Evolutionary conservation across 1,140 invertebrate species (phyloP), one percentile per base, ranked within the genome.

Genomic region (Drosophila equinoxialis): DNA sequence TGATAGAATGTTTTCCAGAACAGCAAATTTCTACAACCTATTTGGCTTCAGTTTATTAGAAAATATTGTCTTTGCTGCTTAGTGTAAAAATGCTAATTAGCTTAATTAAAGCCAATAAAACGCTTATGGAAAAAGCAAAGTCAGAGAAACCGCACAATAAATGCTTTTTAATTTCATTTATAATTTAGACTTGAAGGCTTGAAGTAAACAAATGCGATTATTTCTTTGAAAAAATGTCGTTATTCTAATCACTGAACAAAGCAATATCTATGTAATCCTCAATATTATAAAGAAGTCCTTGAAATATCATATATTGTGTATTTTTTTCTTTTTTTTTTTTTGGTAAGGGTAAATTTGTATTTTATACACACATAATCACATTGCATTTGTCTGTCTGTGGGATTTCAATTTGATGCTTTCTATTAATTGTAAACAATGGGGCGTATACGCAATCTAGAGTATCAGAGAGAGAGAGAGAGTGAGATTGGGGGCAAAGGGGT

Each of bases 101-200:
- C 30, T n/a, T 26, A 59, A 77, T 77, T 63, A 67, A 71, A 77
- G 59, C 79, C 71, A 74, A 86, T 87, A 71, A 86, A 86, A 87
- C 79, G 30, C 73, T 23, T 1, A 3, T 3, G 8, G 20, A 17
- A 8, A 8, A 30, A 14, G 6, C n/a, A n/a, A 14, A 7, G 1
- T 6, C 4, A 45, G 2, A 14, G 5, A 48, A 51, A 11, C 17
- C 17, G 17, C 20, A 51, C 17, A 23, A 51, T 11, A 23, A 23
- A 23, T 51, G 20, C 45, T 4, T 20, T 51, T 51, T 1, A 1
- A 48, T 23, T 51, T 51, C 6, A 5, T 8, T 8, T 17, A 2
- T 2, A 17, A 20, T 48, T 10, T 48, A 3, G 4, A 48, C 3
- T 48, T 10, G 20, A 20, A 4, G 7, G 14, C 14, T 17, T 17